Evolutionary conservation across 2,113 vertebrate species (phyloP).

Genomic region (Gopherus evgoodei): DNA sequence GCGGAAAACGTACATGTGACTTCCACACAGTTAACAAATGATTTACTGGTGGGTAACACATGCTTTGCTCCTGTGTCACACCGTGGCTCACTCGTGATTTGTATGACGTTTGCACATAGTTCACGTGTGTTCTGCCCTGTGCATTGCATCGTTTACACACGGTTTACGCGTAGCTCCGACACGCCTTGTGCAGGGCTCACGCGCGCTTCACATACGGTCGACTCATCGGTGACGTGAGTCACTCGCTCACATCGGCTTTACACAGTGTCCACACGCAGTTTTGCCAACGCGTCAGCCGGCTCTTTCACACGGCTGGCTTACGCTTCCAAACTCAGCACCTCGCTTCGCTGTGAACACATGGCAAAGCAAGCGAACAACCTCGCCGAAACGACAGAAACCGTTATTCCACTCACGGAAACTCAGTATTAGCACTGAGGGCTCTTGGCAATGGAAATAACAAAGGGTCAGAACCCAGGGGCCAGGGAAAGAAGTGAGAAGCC

Average conservation of each 20-base stretch:
- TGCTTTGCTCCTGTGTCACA: background rate
- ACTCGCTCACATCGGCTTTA: background rate
- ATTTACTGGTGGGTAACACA: conserved; percentile 3
- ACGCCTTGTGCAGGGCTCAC: background rate
- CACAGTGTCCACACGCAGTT: background rate
- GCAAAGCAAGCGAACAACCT: background rate
- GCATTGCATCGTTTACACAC: background rate
- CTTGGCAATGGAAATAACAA: background rate
- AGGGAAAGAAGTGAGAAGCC: background rate
- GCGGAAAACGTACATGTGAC: background rate
- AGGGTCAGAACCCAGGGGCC: background rate
- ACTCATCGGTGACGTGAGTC: background rate
- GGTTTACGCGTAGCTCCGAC: background rate
- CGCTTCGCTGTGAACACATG: background rate
- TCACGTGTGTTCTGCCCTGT: background rate
- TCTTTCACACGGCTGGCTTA: background rate
- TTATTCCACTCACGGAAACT: background rate
- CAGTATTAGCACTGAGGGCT: no score
- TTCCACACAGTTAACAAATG: background rate
- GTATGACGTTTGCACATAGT: background rate
- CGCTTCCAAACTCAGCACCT: background rate
- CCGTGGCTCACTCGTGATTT: background rate
- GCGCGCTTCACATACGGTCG: background rate
- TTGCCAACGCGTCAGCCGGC: background rate
- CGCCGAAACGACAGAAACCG: background rate